Evolutionary conservation across 2,888 invertebrate genomes (phyloP), one percentile per base, ranked within the genome.

Genomic region (Netelia fuscicornis): DNA sequence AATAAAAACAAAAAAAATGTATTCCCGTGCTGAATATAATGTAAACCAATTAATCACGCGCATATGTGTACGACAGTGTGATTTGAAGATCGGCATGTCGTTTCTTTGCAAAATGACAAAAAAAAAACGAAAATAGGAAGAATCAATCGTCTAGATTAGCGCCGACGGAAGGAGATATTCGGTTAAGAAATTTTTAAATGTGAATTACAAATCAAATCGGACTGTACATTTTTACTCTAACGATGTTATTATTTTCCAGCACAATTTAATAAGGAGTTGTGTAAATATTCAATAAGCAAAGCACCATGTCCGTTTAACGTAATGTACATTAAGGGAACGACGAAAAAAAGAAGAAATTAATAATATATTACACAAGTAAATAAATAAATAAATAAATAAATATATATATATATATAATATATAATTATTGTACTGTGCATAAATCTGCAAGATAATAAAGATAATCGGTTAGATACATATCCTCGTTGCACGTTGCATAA

Each of bases 401-500:
- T 85, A 85, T 85, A 86, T 84, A 89, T 78, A 71, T 82, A 82
- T 64, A 71, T 54, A 90, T 86, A 87, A 86, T 84, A 85, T 90
- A 89, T 89, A 67, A 87, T 87, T 90, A 85, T 81, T 91, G 89
- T 91, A 90, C 78, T 91, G 88, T 90, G 86, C 87, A 87, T 90
- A 90, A 90, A 76, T 88, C 87, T 87, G 86, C 86, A 82, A 86
- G 89, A 81, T 86, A 91, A 91, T 90, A 90, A 90, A 90, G 88
- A 88, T 87, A 89, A 87, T 89, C 88, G 82, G 86, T 90, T 90
- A 90, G 86, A 88, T 91, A 89, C 84, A 82, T 37, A 37, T n/a
- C 56, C 48, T 67, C 13, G 23, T 81, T 65, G 42, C 13, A 48
- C 13, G 11, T 11, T 3, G 10, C 48, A 48, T 48, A 48, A 48